These are phyloP conservation scores for Hydrotaea cyrtoneurina DNA, from an alignment of 2,888 invertebrate genomes.

Conservation along the genomic window DNA sequence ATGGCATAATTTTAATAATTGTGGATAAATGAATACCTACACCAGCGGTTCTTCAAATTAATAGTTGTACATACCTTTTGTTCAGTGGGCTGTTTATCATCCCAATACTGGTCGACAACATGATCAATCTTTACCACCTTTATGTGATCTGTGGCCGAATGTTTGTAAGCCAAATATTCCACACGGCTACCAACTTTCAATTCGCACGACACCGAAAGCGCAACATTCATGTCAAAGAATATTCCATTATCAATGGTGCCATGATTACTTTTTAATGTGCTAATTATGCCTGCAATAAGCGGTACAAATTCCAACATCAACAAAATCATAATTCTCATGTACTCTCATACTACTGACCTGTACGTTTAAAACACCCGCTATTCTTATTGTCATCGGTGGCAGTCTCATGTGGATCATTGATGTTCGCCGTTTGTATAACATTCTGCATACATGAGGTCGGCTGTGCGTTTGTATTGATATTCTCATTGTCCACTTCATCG, in stretches of 20 bases:
- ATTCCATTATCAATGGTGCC: constrained; percentile 84
- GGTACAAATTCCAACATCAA: neutral
- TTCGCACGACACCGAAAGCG: constrained; percentile 69
- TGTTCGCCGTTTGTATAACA: constrained; percentile 36
- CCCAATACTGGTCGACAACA: constrained; percentile 82
- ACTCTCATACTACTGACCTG: constrained; percentile 62
- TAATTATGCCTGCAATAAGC: constrained; percentile 82
- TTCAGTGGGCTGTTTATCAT: constrained; percentile 78
- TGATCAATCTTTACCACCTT: constrained; percentile 84
- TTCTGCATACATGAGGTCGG: constrained; percentile 54
- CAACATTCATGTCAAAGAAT: constrained; percentile 81
- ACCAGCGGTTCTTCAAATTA: neutral
- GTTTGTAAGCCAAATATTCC: constrained; percentile 83
- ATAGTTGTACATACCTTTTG: constrained; percentile 55
- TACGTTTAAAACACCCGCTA: constrained; percentile 73
- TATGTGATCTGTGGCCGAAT: constrained; percentile 79
- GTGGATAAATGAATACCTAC: no score
- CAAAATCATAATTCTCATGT: neutral
- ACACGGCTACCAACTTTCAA: constrained; percentile 83
- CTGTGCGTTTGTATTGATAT: constrained; percentile 17
- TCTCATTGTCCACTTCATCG: constrained; percentile 71
- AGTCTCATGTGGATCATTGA: neutral
- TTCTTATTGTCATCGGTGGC: constrained; percentile 36
- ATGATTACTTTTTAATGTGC: constrained; percentile 81
- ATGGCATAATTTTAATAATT: no score